Base-by-base conservation (phyloP, 2,797 vertebrate genomes). In the Lithobates pipiens region DNA sequence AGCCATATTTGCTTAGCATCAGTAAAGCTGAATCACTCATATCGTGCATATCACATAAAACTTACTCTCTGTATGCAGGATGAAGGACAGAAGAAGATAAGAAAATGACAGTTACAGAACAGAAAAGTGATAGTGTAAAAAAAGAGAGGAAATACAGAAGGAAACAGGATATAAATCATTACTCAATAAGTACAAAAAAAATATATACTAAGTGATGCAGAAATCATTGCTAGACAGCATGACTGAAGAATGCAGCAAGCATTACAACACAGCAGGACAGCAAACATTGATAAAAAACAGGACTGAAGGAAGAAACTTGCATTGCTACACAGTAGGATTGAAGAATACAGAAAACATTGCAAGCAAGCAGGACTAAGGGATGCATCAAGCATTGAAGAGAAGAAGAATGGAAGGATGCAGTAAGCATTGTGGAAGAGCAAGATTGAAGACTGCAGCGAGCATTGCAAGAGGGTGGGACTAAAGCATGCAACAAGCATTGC, bases 11-110 rank as follows among this genome's bases (percentile, higher is more conserved):
- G 76, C 76, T 36, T 79, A 75, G 71, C 44, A n/a, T 72, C 44
- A 77, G 67, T 77, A 67, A 77, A 77, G 42, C 63, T 39, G 46
- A 77, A 23, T 77, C 84, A 82, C 76, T 74, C 74, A 86, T 10
- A 34, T 18, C 85, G 36, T 36, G 67, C 75, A 63, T 10, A 67
- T 61, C 36, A 46, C 13, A 1, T 15, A 57, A 18, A 83, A 87
- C 85, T 87, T 87, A 87, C 85, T 87, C 85, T 87, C 85, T 87
- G 81, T 75, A 39, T 50, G 46, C 9, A 63, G 65, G 8, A 75
- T n/a, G 69, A 75, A 46, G 46, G 72, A 71, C 25, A 83, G 76
- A 75, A 34, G 11, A 75, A 79, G 36, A 83, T 36, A 68, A 79
- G 54, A 69, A 68, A 67, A 73, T 57, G 10, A 67, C 8, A 16